Evolutionary conservation across 2,888 invertebrate species (phyloP), one percentile per base, ranked within the genome.

Genomic region (Malthinus flaveolus): DNA sequence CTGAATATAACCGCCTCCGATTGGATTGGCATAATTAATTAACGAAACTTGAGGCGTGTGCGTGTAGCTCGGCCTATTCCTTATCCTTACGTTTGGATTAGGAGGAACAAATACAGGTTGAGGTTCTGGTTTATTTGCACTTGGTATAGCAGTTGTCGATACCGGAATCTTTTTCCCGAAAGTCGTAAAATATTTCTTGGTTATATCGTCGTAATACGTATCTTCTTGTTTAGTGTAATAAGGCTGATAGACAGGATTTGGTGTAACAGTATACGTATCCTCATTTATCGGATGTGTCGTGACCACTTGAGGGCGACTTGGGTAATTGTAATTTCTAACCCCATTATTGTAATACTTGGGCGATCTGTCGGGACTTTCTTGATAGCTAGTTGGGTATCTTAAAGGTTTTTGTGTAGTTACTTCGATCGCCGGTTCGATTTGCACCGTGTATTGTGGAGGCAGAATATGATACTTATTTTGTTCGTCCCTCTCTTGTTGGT

Each of bases 151-250:
- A 1, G 66, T 84, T 79, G 69, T 84, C 69, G 65, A 81, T 79
- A 57, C 78, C 12, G 80, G 82, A 52, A 88, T 74, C 75, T 87
- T 90, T 75, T 86, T 87, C 1, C 88, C 90, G 71, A 89, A 90
- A 65, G 87, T 84, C 31, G 87, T 88, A 70, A 89, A 89, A 54
- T 88, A 89, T 69, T 88, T 87, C 72, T 86, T 87, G 3, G 89
- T 89, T 53, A 87, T 87, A 68, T 89, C 89, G 68, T 89, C 89
- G 60, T 89, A 80, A 62, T 85, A 83, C 54, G 84, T 82, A 69
- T 87, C 88, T 65, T 89, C 89, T 62, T 87, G 88, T 72, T 86
- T 85, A 9, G 88, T 87, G 76, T 88, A 87, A 74, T 86, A 87
- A 68, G 87, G 82, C 57, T 77, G 75, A 54, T 76, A 73, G 83